A percentile compares a stretch with the other conserved stretches of the same genome.
phyloP scores from a whole-genome alignment of 2,113 vertebrate species.

The Scytalopus superciliaris region DNA sequence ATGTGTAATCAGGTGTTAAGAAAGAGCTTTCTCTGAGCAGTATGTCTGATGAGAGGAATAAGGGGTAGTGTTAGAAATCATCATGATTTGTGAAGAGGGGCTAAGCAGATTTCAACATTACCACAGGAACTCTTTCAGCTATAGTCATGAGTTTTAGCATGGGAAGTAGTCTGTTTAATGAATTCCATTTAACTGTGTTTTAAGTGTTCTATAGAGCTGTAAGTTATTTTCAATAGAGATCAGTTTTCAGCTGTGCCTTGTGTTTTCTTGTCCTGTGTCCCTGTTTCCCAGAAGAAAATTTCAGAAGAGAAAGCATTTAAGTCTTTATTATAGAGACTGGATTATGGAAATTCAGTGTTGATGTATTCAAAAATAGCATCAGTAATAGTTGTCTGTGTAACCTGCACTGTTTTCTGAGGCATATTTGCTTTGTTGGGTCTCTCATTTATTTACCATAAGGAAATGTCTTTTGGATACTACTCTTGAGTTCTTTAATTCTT shows the following conservation, averaged over 20 bases:
- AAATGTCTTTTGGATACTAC: background rate
- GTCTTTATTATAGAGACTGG: background rate
- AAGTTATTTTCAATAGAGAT: background rate
- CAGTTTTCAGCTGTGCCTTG: background rate
- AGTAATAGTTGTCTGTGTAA: background rate
- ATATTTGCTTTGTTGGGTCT: rapidly evolving
- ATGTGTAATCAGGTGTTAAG: background rate
- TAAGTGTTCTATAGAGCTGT: background rate
- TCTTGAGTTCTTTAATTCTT: background rate
- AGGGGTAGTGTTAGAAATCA: background rate
- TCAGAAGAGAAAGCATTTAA: background rate
- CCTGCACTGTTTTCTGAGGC: background rate
- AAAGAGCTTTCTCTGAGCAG: background rate
- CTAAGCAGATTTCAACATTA: background rate
- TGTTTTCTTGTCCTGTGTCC: background rate
- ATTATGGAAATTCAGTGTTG: background rate
- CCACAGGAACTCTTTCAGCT: background rate
- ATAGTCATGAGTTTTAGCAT: background rate
- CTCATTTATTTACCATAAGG: background rate
- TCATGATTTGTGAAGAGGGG: background rate
- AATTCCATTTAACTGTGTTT: background rate
- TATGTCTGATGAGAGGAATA: background rate
- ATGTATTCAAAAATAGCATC: background rate
- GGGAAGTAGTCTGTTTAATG: background rate
- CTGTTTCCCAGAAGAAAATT: background rate